Evolutionary conservation across 2,113 vertebrate species (phyloP), one percentile per base, ranked within the genome.

Genomic region (Melanerpes formicivorus): DNA sequence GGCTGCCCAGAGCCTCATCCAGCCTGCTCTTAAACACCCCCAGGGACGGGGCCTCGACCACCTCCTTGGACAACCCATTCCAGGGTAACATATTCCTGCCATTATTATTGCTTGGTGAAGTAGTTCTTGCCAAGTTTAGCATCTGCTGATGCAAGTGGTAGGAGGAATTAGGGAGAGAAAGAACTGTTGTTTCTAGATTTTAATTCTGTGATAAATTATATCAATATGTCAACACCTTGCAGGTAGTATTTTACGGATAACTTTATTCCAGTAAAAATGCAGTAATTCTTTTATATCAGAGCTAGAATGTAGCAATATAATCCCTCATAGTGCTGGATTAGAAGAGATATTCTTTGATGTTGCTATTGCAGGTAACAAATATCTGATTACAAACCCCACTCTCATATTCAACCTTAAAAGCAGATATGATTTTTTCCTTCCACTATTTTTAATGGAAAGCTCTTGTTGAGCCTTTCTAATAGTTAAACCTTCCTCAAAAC

Each of bases 31-130:
- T n/a, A n/a, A n/a, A n/a, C n/a, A n/a, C n/a, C n/a, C n/a, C n/a
- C n/a, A n/a, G n/a, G n/a, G n/a, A n/a, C n/a, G n/a, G n/a, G n/a
- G n/a, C n/a, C n/a, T n/a, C n/a, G n/a, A n/a, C n/a, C n/a, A n/a
- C n/a, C n/a, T n/a, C n/a, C n/a, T n/a, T n/a, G n/a, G n/a, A n/a
- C n/a, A n/a, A n/a, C n/a, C n/a, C n/a, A n/a, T n/a, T n/a, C n/a
- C n/a, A n/a, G 52, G 62, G 23, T 76, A 87, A 66, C 80, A 66
- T 66, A 90, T 88, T 94, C 48, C 55, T 96, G 27, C 69, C 46
- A 11, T 73, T 76, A 27, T 26, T 79, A 63, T 30, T 88, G 26
- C 74, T 88, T 60, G 64, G n/a, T 86, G 88, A 93, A 88, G 48
- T 65, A 44, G 19, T 30, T 79, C 37, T 62, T 95, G 63, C 60